These are phyloP conservation scores for Typhlomys cinereus DNA, from an alignment of 2,113 vertebrate species.

Conservation along the genomic window DNA sequence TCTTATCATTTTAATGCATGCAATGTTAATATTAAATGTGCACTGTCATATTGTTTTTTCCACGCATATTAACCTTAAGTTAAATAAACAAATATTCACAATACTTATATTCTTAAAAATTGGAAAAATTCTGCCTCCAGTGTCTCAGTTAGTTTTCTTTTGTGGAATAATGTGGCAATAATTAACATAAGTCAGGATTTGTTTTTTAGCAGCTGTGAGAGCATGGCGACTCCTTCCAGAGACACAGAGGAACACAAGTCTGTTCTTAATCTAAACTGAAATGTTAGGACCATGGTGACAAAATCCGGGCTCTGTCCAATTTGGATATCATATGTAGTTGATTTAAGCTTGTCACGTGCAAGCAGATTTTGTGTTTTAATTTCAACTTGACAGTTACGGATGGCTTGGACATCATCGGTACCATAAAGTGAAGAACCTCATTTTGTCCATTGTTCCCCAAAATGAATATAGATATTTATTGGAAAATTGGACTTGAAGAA, in stretches of 20 bases:
- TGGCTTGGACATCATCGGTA: constrained; percentile 31
- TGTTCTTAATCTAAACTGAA: constrained; percentile 64
- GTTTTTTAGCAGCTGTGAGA: constrained; percentile 41
- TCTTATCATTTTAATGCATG: not conserved
- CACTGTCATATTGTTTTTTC: not conserved
- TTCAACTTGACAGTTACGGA: constrained; percentile 17
- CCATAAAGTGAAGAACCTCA: constrained; percentile 38
- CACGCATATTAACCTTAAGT: not conserved
- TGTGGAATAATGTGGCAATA: constrained; percentile 19
- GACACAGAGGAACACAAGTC: constrained; percentile 52
- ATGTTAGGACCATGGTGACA: constrained; percentile 45
- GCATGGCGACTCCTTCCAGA: constrained; percentile 52
- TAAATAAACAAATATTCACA: not conserved
- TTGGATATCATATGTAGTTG: constrained; percentile 43
- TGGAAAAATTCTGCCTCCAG: not conserved
- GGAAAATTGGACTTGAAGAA: not conserved
- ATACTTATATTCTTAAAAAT: constrained; percentile 27
- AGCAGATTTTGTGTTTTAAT: constrained; percentile 57
- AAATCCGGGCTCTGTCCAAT: constrained; percentile 52
- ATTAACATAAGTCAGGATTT: constrained; percentile 44
- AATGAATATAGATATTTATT: constrained; percentile 44
- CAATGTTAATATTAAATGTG: not conserved
- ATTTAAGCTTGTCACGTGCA: constrained; percentile 62
- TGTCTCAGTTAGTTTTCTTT: not conserved
- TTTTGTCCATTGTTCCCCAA: not conserved